Evolutionary conservation across 2,113 vertebrate genomes (phyloP).

Genomic region (Ahaetulla prasina): DNA sequence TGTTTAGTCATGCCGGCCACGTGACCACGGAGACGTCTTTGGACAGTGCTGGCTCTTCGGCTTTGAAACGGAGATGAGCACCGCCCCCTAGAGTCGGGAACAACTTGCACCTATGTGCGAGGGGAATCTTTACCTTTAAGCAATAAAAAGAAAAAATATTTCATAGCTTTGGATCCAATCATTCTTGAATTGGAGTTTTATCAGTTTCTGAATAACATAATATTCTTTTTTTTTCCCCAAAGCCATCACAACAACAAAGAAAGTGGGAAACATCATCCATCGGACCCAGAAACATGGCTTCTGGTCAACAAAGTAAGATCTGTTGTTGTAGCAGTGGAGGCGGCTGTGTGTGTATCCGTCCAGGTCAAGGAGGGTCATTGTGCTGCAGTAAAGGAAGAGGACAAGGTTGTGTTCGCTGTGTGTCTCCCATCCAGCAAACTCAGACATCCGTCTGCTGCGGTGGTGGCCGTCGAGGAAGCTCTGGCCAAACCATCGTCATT

Average conservation of each 20-base stretch:
- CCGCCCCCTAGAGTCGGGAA: no score
- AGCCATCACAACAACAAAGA: neutral
- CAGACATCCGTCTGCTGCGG: neutral
- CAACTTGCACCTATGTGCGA: no score
- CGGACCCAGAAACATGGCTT: neutral
- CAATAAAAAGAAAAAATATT: no score
- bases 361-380: neutral
- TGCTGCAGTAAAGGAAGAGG: neutral
- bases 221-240: neutral
- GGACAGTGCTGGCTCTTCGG: no score
- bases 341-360: neutral
- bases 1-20: no score
- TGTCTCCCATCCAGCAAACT: neutral
- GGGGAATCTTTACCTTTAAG: no score
- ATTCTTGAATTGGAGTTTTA: neutral
- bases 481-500: neutral
- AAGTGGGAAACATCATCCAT: neutral
- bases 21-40: no score
- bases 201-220: no score
- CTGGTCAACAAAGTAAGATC: neutral
- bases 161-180: no score
- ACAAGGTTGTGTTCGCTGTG: neutral
- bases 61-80: no score
- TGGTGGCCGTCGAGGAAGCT: neutral
- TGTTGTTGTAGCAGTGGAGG: neutral